Evolutionary conservation across 2,113 vertebrate genomes (phyloP).

Genomic region (Trogon surrucura): DNA sequence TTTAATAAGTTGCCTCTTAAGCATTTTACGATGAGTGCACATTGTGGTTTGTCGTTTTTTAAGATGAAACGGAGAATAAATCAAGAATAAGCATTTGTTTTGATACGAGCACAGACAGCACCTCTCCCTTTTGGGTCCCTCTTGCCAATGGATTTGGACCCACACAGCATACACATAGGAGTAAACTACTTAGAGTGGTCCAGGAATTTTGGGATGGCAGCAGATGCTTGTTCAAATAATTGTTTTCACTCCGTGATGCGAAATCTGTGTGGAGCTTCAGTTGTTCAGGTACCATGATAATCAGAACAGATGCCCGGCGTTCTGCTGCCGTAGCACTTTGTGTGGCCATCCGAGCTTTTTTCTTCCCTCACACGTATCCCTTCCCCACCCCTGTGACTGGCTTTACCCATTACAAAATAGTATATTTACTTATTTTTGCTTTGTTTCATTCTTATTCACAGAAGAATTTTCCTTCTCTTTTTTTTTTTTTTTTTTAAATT

Average conservation of each 20-base stretch:
- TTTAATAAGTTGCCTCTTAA: background rate
- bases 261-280: background rate
- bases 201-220: background rate
- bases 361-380: background rate
- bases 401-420: background rate
- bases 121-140: background rate
- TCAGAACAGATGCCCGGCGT: background rate
- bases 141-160: background rate
- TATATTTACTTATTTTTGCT: background rate
- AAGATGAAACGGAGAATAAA: background rate
- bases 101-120: background rate
- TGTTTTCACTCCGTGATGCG: background rate
- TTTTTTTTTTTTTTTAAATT: background rate
- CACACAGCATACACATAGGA: background rate
- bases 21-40: background rate
- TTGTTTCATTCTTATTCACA: background rate
- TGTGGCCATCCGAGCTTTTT: background rate
- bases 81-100: background rate
- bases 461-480: background rate
- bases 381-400: background rate
- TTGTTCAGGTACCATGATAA: background rate
- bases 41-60: background rate
- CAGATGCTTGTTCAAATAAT: slow-evolving; percentile 8
- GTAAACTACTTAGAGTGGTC: background rate
- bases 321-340: background rate